These are phyloP conservation scores for Drosophila histrio DNA, from an alignment of 2,888 invertebrate species.

Conservation along the genomic window DNA sequence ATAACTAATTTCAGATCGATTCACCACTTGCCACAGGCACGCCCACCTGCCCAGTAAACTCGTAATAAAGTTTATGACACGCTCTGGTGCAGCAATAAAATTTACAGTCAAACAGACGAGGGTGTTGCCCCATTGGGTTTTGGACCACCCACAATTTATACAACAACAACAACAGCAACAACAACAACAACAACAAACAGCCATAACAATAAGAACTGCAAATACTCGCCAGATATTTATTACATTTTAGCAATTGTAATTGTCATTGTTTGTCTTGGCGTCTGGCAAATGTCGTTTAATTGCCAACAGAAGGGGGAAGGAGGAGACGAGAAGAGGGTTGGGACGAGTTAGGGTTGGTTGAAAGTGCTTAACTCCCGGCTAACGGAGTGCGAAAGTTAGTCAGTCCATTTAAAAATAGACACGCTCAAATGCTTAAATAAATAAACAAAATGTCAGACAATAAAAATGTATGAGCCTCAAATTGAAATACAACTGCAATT, in stretches of 20 bases:
- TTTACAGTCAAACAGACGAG: slow-evolving; percentile 36
- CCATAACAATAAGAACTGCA: slow-evolving; percentile 15
- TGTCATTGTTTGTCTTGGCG: slow-evolving; percentile 78
- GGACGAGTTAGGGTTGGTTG: neutral
- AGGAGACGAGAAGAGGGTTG: neutral
- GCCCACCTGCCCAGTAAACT: slow-evolving; percentile 24
- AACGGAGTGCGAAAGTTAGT: slow-evolving; percentile 71
- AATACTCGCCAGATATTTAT: slow-evolving; percentile 58
- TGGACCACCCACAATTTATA: slow-evolving; percentile 34
- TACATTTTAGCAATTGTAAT: slow-evolving; percentile 78
- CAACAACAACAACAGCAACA: slow-evolving; percentile 2
- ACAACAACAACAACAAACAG: slow-evolving; percentile 14
- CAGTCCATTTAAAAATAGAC: slow-evolving; percentile 75
- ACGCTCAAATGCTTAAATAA: slow-evolving; percentile 67
- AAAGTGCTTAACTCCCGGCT: slow-evolving; percentile 17
- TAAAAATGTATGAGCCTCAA: slow-evolving; percentile 75
- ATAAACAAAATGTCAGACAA: slow-evolving; percentile 74
- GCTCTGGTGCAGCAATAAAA: slow-evolving; percentile 62
- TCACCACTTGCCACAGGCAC: slow-evolving; percentile 11
- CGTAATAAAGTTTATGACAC: slow-evolving; percentile 66
- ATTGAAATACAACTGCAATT: slow-evolving; percentile 68
- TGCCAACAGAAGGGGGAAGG: slow-evolving; percentile 51
- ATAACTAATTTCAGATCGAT: slow-evolving; percentile 1
- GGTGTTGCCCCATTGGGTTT: neutral
- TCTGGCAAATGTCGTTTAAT: slow-evolving; percentile 77